Conservation (phyloP, 2,888 invertebrate genomes). For the Meloe dianella region DNA sequence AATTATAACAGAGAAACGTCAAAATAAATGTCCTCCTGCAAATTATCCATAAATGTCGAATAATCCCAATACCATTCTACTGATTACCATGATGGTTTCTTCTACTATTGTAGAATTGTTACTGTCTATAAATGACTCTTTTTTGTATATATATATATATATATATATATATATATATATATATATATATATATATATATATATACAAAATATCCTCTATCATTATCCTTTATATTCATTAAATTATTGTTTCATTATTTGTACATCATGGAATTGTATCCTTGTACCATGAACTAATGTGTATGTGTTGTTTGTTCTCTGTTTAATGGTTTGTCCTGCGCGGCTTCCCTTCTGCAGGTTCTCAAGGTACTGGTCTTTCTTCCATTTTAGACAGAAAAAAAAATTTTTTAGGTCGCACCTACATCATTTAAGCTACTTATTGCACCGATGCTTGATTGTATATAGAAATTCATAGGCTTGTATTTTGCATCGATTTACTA, state of each 20-base stretch:
- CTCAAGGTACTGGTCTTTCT: constrained; percentile 60
- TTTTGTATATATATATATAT: not conserved
- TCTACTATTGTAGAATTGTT: not conserved
- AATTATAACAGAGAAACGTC: not conserved
- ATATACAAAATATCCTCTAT: too few species aligned
- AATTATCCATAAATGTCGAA: constrained; percentile 5
- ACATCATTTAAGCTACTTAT: not conserved
- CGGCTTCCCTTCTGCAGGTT: constrained; percentile 61
- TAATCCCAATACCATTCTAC: not conserved
- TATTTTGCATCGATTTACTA: not conserved
- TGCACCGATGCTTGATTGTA: constrained; percentile 13
- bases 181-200: not conserved
- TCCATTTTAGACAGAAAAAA: constrained; percentile 21
- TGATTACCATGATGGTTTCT: not conserved
- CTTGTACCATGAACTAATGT: constrained; percentile 54
- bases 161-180: not conserved
- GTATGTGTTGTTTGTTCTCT: constrained; percentile 60
- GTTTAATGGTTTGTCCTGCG: constrained; percentile 59
- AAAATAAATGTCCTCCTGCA: constrained; percentile 11
- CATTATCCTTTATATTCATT: not conserved
- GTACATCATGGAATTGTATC: constrained; percentile 35
- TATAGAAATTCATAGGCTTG: not conserved
- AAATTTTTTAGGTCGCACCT: constrained; percentile 41
- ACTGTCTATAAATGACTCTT: not conserved
- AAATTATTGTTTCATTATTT: constrained; percentile 11